Evolutionary conservation across 2,797 vertebrate species (phyloP), one percentile per base, ranked within the genome.

Genomic region (Sardinella longiceps): DNA sequence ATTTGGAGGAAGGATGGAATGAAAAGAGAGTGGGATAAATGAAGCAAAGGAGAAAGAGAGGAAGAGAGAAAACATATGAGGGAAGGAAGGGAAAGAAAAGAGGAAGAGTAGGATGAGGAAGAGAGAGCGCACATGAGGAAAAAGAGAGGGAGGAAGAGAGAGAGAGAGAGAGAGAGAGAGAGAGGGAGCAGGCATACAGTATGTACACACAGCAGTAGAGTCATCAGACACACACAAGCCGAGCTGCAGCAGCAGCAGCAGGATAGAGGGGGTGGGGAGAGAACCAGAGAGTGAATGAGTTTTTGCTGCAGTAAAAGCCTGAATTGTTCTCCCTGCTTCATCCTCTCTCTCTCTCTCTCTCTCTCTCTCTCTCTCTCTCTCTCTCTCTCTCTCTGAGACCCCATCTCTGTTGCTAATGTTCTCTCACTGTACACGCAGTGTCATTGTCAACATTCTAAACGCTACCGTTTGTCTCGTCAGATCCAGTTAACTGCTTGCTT

Each of bases 231-330:
- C 39, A 81, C 80, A 82, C 58, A 58, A 82, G 33, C 48, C 0
- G 50, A 58, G 53, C 50, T 11, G 39, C 50, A 82, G 81, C 48
- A 48, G 81, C 48, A 48, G 25, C 50, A 43, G 81, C 6, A n/a
- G 70, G 70, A 37, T 77, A 14, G 70, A 77, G 70, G 70, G 37
- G 70, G 70, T 39, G 70, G 70, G 37, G 70, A 77, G 70, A 43
- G 63, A 37, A 30, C 12, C 11, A n/a, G 91, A 93, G 93, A 93
- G 89, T 94, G 90, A 94, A 92, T 93, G 92, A 90, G 93, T 94
- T 94, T 94, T 91, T 92, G 92, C 94, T 94, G 95, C 95, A 93
- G 95, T 94, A 92, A 94, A 92, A 92, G 60, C 87, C 80, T 80
- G 85, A 91, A 85, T 91, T 91, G 88, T 91, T 91, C 87, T 53